Evolutionary conservation across 2,113 vertebrate species (phyloP), one percentile per base, ranked within the genome.

Genomic region (Hydropotes inermis): DNA sequence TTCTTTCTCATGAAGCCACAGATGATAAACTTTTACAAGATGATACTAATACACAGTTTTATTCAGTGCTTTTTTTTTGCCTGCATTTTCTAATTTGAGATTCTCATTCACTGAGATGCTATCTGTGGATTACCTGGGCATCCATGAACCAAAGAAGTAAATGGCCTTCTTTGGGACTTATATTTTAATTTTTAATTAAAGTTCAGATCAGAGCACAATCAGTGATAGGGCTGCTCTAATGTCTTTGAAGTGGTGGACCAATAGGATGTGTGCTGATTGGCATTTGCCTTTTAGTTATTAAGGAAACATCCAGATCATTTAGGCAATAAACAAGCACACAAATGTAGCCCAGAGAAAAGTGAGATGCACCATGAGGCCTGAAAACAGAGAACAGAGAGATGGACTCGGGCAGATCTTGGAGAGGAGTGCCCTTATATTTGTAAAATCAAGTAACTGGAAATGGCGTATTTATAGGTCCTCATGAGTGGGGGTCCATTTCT

Each of bases 121-220:
- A 11, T 70, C 82, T 89, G 50, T 57, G 28, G 85, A 50, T n/a
- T 64, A 23, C 1, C 0, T 3, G 30, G 43, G 33, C 30, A 83
- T 91, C 76, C 15, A 36, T 9, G 43, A 39, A 84, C 74, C 67
- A 70, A 78, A 86, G 87, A 60, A 50, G 85, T 74, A 95, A 91
- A 87, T 27, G 54, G 36, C 9, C 1, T 85, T 67, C 50, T 70
- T 84, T 87, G 36, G 36, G 92, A 87, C 39, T 70, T 79, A 11
- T 5, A 83, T 74, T 96, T 97, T 95, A 95, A 87, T 90, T 96
- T 95, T 95, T 90, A 97, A 96, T 96, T 96, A 93, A 91, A 52
- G 47, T 87, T 96, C 84, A 7, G 78, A 94, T 93, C 57, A 45
- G 52, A 86, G 78, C 54, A 39, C 95, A 58, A 92, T 92, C 11